A percentile compares a stretch with the other conserved stretches of the same genome.
These are phyloP conservation scores for Elysia crispata DNA, from an alignment of 2,888 invertebrate genomes.

Conservation along the genomic window DNA sequence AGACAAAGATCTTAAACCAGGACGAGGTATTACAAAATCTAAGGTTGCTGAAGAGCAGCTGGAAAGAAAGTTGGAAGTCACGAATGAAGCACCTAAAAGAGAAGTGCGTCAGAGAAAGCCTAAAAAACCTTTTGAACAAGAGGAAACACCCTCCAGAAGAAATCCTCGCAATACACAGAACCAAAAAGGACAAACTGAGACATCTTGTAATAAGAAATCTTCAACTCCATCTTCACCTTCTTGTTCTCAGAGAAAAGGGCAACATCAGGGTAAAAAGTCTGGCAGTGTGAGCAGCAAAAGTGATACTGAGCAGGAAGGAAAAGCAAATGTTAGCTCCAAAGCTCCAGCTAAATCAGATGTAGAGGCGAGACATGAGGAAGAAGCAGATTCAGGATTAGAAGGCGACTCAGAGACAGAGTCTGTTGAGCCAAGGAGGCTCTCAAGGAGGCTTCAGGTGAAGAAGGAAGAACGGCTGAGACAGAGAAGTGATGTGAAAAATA, in stretches of 20 bases:
- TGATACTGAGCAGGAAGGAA: constrained; percentile 7
- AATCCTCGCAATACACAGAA: background rate
- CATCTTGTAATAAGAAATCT: too few species aligned
- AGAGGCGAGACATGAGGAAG: background rate
- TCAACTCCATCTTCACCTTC: too few species aligned
- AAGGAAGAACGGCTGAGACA: constrained; percentile 16
- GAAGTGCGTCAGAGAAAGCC: constrained; percentile 44
- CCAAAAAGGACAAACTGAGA: too few species aligned
- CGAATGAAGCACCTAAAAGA: constrained; percentile 22
- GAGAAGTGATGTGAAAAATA: constrained; percentile 3
- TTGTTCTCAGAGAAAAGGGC: too few species aligned
- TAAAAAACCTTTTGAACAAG: constrained; percentile 46
- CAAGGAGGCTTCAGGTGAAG: constrained; percentile 31
- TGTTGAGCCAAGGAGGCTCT: constrained; percentile 3
- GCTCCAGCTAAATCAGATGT: background rate
- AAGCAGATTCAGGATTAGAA: background rate
- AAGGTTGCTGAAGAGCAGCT: background rate
- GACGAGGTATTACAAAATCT: background rate
- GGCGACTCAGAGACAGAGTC: background rate
- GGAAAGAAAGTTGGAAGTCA: background rate
- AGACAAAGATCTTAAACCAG: background rate
- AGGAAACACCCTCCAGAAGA: constrained; percentile 24
- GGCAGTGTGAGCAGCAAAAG: background rate
- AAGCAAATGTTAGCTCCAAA: background rate
- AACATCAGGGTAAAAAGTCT: too few species aligned